phyloP scores from a whole-genome alignment of 2,888 invertebrate genomes.

The Magallana nippona region DNA sequence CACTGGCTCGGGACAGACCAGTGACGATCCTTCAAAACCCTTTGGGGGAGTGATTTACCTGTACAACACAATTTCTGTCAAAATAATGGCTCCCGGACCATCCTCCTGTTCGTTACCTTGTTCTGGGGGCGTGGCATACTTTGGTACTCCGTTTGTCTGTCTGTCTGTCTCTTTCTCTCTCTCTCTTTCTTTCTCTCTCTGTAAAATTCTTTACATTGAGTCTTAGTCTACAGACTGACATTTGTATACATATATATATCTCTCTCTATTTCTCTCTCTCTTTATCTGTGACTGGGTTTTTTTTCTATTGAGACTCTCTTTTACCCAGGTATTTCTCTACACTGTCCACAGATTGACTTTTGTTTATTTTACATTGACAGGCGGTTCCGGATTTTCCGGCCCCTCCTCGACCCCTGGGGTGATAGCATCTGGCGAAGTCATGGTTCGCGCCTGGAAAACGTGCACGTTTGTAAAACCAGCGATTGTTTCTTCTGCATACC shows the following conservation, averaged over 20 bases:
- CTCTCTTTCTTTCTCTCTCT: background rate
- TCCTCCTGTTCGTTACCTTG: constrained; percentile 35
- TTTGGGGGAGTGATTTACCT: constrained; percentile 49
- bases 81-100: constrained; percentile 46
- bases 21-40: constrained; percentile 7
- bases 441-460: constrained; percentile 43
- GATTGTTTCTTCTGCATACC: background rate
- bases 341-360: background rate
- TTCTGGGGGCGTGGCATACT: constrained; percentile 44
- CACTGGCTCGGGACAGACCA: constrained; percentile 42
- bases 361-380: background rate
- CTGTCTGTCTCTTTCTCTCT: background rate
- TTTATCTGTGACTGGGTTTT: too few relatives aligned
- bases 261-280: too few relatives aligned
- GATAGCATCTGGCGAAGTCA: constrained; percentile 37
- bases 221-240: too few relatives aligned
- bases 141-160: constrained; percentile 34
- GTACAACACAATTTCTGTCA: constrained; percentile 41
- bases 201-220: too few relatives aligned
- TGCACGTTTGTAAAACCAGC: constrained; percentile 47
- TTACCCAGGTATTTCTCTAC: too few relatives aligned
- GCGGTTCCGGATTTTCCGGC: constrained; percentile 21
- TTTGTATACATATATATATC: too few relatives aligned
- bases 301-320: too few relatives aligned
- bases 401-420: constrained; percentile 7